These are phyloP conservation scores for Lophius piscatorius DNA, from an alignment of 2,113 vertebrate genomes.

Conservation along the genomic window DNA sequence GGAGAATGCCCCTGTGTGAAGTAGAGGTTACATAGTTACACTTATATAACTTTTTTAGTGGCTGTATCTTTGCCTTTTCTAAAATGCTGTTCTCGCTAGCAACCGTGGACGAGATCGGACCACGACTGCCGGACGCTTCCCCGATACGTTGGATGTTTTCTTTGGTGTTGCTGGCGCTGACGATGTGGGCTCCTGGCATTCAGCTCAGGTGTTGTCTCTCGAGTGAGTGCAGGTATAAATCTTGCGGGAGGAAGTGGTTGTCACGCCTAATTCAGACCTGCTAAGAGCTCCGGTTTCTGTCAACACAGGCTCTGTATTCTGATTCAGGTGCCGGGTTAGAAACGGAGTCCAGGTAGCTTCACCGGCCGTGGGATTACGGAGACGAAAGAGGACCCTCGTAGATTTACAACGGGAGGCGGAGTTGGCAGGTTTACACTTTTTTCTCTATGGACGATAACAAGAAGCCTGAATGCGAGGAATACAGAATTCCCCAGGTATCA, in stretches of 20 bases:
- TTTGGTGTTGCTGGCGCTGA: conserved; percentile 17
- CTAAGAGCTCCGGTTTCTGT: conserved; percentile 61
- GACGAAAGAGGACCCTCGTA: conserved; percentile 17
- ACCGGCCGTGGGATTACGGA: conserved; percentile 29
- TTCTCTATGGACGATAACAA: conserved; percentile 10
- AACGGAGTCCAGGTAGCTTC: conserved; percentile 49
- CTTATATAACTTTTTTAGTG: conserved; percentile 46
- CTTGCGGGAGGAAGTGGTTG: conserved; percentile 67
- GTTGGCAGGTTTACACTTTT: conserved; percentile 12
- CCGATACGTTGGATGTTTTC: conserved; percentile 2
- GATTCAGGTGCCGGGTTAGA: conserved; percentile 70
- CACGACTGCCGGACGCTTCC: not conserved
- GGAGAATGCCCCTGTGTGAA: conserved; percentile 30
- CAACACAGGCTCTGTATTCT: conserved; percentile 70
- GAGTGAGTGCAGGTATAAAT: conserved; percentile 58
- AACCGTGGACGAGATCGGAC: not conserved
- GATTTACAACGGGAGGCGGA: conserved; percentile 7
- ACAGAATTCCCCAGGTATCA: conserved; percentile 14
- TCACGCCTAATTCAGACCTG: conserved; percentile 66
- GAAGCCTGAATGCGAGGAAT: conserved; percentile 1
- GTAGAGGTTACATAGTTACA: conserved; percentile 42
- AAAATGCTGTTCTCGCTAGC: not conserved
- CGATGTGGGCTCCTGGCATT: conserved; percentile 38
- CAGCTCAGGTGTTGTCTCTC: conserved; percentile 57
- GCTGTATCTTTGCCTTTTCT: conserved; percentile 44